Percentiles rank a stretch among this genome's conserved stretches.
Evolutionary conservation across 2,888 invertebrate genomes (phyloP).

Genomic region (Tinea trinotella): DNA sequence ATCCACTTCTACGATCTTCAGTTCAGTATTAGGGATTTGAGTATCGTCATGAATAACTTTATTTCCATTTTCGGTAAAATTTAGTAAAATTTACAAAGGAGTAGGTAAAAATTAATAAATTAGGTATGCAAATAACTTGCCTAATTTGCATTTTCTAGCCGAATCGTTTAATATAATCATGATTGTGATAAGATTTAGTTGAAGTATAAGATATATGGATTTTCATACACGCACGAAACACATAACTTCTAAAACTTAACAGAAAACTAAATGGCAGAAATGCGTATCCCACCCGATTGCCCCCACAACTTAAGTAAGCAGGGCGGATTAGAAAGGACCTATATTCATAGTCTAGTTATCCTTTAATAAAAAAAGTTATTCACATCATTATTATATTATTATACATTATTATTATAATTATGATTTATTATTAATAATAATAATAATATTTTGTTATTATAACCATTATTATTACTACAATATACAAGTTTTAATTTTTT

Average conservation of each 20-base stretch:
- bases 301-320: slow-evolving; percentile 63
- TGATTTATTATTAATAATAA: no score
- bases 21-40: neutral
- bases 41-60: neutral
- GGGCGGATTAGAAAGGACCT: slow-evolving; percentile 52
- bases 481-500: no score
- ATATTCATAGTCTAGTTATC: slow-evolving; percentile 9
- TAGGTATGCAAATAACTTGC: slow-evolving; percentile 16
- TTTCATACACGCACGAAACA: slow-evolving; percentile 19
- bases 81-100: neutral
- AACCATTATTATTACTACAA: no score
- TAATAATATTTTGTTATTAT: no score
- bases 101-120: neutral
- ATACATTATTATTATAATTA: no score
- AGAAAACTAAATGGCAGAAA: slow-evolving; percentile 57
- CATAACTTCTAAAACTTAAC: slow-evolving; percentile 27
- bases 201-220: slow-evolving; percentile 23
- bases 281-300: slow-evolving; percentile 55
- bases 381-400: no score
- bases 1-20: neutral
- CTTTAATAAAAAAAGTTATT: no score
- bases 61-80: neutral
- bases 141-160: slow-evolving; percentile 18
- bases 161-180: slow-evolving; percentile 15
- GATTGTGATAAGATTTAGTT: slow-evolving; percentile 30